Base-by-base conservation (phyloP, 2,113 vertebrate genomes). In the Urocolius indicus region DNA sequence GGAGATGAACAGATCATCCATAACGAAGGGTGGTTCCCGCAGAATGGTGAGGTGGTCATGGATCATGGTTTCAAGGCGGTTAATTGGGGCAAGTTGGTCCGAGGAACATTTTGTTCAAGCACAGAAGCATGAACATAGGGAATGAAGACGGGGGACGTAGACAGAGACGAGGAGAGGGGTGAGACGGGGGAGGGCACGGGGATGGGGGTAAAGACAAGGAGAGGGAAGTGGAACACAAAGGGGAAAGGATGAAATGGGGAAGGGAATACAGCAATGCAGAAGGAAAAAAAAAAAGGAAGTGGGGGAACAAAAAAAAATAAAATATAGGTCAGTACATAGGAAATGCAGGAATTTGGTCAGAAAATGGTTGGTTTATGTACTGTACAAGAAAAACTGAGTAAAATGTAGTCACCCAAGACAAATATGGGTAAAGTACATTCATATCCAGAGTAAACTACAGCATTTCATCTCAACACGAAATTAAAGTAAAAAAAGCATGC, bases 1-100 rank as follows among this genome's bases (percentile, higher is more conserved):
- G 98, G 98, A 99, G 99, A 99, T 99, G 99, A 99, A 99, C 99
- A 99, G 99, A 99, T 99, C 99, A 99, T 99, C 99, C 99, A 99
- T 99, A 99, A 99, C 99, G 99, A 98, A 99, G 99, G 99, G 99
- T 99, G 99, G 99, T 98, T 99, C 99, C 99, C 99, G 99, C 98
- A 99, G 99, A 99, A 99, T 99, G 99, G 99, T 99, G 99, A 99
- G 98, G 99, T 99, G 99, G 99, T 99, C 99, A 99, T 99, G 99
- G 98, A 99, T 99, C 98, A 99, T 99, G 99, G 98, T 98, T 96
- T 99, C 98, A 99, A 98, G 99, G 98, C 98, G 98, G 99, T 99
- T 99, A 99, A 99, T 99, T 98, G 98, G 98, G 99, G 98, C 98
- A 98, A 99, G 99, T 99, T 99, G 99, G 99, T 99, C 99, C 99